phyloP scores from a whole-genome alignment of 2,113 vertebrate genomes.

The Podarcis muralis region DNA sequence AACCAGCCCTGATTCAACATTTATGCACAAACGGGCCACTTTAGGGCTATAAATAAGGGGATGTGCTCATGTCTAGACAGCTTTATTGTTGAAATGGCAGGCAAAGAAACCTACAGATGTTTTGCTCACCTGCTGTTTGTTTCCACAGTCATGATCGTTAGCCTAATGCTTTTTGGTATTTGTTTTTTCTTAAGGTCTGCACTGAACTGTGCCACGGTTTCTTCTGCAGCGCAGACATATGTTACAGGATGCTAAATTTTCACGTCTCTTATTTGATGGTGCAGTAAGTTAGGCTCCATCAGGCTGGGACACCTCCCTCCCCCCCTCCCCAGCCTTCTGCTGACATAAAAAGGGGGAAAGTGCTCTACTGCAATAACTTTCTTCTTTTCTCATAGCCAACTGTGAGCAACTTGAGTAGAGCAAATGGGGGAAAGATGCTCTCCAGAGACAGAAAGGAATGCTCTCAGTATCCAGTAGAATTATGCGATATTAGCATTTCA shows the following conservation, averaged over 20 bases:
- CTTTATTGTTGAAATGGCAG: slow-evolving; percentile 10
- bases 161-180: background rate
- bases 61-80: background rate
- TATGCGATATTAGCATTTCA: slow-evolving; percentile 20
- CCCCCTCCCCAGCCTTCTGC: background rate
- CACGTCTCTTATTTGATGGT: background rate
- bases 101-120: slow-evolving; percentile 17
- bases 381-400: background rate
- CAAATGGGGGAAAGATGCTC: background rate
- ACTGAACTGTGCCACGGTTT: background rate
- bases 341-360: background rate
- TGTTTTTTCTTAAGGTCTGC: background rate
- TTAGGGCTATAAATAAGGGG: background rate
- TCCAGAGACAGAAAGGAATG: background rate
- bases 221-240: background rate
- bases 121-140: slow-evolving; percentile 18
- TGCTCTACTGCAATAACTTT: background rate
- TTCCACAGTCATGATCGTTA: background rate
- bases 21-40: background rate
- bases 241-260: background rate
- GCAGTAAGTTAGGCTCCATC: background rate
- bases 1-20: background rate
- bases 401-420: slow-evolving; percentile 2
- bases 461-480: slow-evolving; percentile 5
- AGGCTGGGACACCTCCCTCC: background rate